Evolutionary conservation across 2,888 invertebrate genomes (phyloP), one percentile per base, ranked within the genome.

Genomic region (Orthonychiurus folsomi): DNA sequence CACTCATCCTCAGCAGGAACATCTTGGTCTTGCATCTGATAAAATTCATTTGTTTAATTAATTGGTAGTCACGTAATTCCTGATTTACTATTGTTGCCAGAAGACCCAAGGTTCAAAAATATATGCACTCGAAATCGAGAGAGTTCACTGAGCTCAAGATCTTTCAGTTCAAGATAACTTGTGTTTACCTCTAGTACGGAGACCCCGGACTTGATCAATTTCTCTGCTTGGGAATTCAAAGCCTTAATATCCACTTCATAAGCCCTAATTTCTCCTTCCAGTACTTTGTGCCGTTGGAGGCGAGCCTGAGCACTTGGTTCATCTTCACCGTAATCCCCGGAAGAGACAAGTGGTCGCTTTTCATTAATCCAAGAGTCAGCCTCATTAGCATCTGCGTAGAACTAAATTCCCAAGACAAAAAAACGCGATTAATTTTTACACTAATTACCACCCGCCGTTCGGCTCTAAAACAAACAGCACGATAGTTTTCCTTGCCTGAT

Each of bases 311-410:
- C 93, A 62, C 89, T 87, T 0, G 92, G 89, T 73, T 94, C 94
- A 79, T 95, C 95, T 20, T 85, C 85, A 1, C 97, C 97, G 75
- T 88, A 89, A 80, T 99, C 97, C 59, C 84, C 84, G 0, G 92
- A 91, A 15, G 86, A 84, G 18, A 94, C 90, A 50, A 99, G 81
- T 0, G 94, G 88, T 78, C 92, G 87, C 79, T 93, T 94, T 78
- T 97, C 97, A 72, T 91, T 89, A 80, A 96, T 85, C 94, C 95
- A 97, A 0, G 94, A 94, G 74, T 97, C 96, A 0, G 93, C 90
- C 76, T 97, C 97, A 79, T 97, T 95, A 0, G 95, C 94, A 78
- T 97, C 97, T 0, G 93, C 89, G 77, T 94, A 93, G 80, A 94
- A 95, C 84, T 86, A 76, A 23, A 72, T 61, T 48, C n/a, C 48